Percentiles rank a stretch among this genome's conserved stretches.
phyloP scores from a whole-genome alignment of 2,888 invertebrate species.

The Conchocele bisecta region DNA sequence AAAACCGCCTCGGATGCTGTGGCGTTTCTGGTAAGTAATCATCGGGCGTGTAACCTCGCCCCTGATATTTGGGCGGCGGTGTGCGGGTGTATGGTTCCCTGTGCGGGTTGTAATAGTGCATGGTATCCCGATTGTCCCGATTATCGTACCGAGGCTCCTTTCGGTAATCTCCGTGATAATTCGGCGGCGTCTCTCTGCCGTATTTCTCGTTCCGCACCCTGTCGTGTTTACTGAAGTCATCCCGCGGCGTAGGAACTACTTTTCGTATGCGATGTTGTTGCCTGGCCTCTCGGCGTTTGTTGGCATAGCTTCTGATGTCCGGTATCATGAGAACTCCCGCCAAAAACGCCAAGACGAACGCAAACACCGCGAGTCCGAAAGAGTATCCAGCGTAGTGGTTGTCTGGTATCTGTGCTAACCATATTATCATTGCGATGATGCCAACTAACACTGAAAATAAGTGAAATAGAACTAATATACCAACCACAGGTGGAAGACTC shows the following conservation, averaged over 20 bases:
- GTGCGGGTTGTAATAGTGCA: constrained; percentile 50
- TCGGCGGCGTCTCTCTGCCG: constrained; percentile 11
- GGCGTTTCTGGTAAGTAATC: too few relatives aligned
- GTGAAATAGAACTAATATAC: background rate
- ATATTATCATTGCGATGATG: constrained; percentile 45
- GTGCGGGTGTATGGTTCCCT: constrained; percentile 31
- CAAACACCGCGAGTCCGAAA: constrained; percentile 40
- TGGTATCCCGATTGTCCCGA: background rate
- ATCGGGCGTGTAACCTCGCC: too few relatives aligned
- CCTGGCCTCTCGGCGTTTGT: background rate
- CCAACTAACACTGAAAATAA: constrained; percentile 37
- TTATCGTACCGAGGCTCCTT: too few relatives aligned
- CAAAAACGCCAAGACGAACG: constrained; percentile 29
- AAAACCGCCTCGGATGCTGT: too few relatives aligned
- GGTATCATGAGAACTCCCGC: constrained; percentile 53
- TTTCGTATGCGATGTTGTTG: background rate
- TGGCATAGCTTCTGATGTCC: constrained; percentile 38
- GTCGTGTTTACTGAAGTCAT: constrained; percentile 17
- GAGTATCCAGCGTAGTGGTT: constrained; percentile 44
- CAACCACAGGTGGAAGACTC: too few relatives aligned
- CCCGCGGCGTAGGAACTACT: background rate
- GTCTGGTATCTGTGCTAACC: constrained; percentile 45
- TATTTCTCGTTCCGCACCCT: constrained; percentile 10
- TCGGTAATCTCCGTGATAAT: background rate
- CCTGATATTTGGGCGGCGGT: constrained; percentile 33